Base-by-base conservation (phyloP, 2,113 vertebrate species). In the Etheostoma spectabile region DNA sequence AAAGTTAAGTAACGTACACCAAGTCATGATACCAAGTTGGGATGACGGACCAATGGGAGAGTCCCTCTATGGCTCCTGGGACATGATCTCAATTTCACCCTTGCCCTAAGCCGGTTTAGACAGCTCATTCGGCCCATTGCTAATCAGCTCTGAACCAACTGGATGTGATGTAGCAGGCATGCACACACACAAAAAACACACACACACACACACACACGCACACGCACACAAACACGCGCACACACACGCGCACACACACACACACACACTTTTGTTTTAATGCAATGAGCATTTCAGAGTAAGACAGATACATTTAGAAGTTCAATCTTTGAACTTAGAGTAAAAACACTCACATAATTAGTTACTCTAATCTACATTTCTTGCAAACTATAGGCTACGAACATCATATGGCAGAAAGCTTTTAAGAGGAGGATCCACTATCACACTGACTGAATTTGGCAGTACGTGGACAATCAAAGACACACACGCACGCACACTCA, bases 71-170 rank as follows among this genome's bases (percentile, higher is more conserved):
- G 78, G 84, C 82, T 56, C 60, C 72, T 65, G 68, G 63, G 77
- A 87, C 88, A 93, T 94, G 88, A 94, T 88, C 90, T 94, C 88
- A 89, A 89, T 93, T 89, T 92, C 93, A 90, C 74, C 60, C 80
- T 79, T 5, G 82, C 87, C 86, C 77, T 88, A 78, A 93, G 91
- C 87, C 75, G 83, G 77, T 86, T 92, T 88, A 86, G 56, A 85
- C 64, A 59, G 73, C 86, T 86, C 68, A 30, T 73, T 88, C 86
- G 14, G 74, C 74, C 79, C 27, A 55, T 68, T 68, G 83, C 69
- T 89, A 91, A 91, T 89, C 84, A 84, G 74, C 63, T 74, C 69
- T 77, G 75, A 49, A 76, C 82, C 56, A 71, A 81, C 65, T 55
- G 57, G 48, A 78, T 81, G 76, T 81, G 66, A 52, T 57, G 63